Evolutionary conservation across 2,113 vertebrate species (phyloP), one percentile per base, ranked within the genome.

Genomic region (Ptilorrhoa leucosticta): DNA sequence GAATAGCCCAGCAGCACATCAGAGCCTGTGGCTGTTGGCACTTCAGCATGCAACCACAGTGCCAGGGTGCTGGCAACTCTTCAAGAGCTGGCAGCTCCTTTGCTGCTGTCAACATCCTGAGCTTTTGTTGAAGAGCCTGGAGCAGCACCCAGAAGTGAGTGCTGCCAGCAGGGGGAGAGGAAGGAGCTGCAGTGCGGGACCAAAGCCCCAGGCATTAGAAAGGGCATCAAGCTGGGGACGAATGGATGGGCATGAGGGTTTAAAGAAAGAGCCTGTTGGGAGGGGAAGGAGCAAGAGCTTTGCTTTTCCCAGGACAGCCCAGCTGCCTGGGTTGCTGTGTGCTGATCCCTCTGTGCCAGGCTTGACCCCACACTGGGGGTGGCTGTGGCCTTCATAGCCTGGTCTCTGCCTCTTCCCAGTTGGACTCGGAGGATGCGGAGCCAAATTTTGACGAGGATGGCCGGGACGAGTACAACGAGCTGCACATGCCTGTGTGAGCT

Each of bases 401-500:
- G n/a, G 22, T 89, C 27, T 95, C 76, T 89, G 78, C 70, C 92
- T 93, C 89, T 88, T 73, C 66, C 66, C 85, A 99, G 99, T 63
- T 99, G 98, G 99, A 99, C 87, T 99, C 98, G 0, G 99, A 99
- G 69, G 99, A 99, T 47, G 98, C 98, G 1, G 98, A 98, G 39
- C 99, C 99, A 3, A 99, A 99, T 98, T 99, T 99, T 2, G 99
- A 99, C 0, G 99, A 99, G 94, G 99, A 99, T 0, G 99, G 99
- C 48, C 98, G 98, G 72, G 99, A 99, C 1, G 99, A 99, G 93
- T 99, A 99, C 98, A 99, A 99, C 2, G 99, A 99, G 97, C 98
- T 99, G 92, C 99, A 99, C 97, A 99, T 99, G 99, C 99, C 99
- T 5, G 99, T 99, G 71, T 99, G 97, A 98, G 42, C 86, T 71